Evolutionary conservation across 2,113 vertebrate genomes (phyloP), one percentile per base, ranked within the genome.

Genomic region (Hemibates koningsi): DNA sequence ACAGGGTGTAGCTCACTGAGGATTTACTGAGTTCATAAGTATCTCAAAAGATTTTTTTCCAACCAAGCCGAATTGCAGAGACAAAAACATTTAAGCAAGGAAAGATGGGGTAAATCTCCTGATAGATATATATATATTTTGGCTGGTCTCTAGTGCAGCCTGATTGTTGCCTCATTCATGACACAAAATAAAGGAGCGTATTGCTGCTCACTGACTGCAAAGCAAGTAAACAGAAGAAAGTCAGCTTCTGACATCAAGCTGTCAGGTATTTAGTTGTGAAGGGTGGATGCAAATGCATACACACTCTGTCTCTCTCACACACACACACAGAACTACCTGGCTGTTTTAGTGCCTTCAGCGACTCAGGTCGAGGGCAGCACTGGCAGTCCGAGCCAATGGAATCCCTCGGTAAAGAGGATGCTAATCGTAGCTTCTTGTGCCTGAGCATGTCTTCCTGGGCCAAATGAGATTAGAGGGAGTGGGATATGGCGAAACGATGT

Each of bases 381-480:
- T 89, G 93, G 66, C 92, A 85, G 93, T 93, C 92, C 92, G 41
- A 90, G 92, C 90, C 94, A 83, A 36, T 87, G 91, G 87, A 92
- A 94, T 94, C 93, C 92, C 95, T 92, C 12, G 85, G 92, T 94
- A 94, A 94, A 95, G 92, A 93, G 95, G 95, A 96, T 95, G 94
- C 94, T 96, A 96, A 96, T 96, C 95, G 92, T 89, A 89, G 93
- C 95, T 95, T 92, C 95, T 92, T 92, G 92, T 94, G 94, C 92
- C 93, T 94, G 94, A 96, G 95, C 95, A 94, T 95, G 95, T 95
- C 95, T 94, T 96, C 93, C 95, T 94, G 93, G 93, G 93, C 94
- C 94, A 95, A 96, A 95, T 95, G 95, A 96, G 96, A 97, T 97
- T 96, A 96, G 95, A 89, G 87, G 80, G 91, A 94, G 93, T 91